A percentile compares a stretch with the other conserved stretches of the same genome.
These are phyloP conservation scores for Liopterus haemorrhoidalis DNA, from an alignment of 2,888 invertebrate genomes.

Conservation along the genomic window DNA sequence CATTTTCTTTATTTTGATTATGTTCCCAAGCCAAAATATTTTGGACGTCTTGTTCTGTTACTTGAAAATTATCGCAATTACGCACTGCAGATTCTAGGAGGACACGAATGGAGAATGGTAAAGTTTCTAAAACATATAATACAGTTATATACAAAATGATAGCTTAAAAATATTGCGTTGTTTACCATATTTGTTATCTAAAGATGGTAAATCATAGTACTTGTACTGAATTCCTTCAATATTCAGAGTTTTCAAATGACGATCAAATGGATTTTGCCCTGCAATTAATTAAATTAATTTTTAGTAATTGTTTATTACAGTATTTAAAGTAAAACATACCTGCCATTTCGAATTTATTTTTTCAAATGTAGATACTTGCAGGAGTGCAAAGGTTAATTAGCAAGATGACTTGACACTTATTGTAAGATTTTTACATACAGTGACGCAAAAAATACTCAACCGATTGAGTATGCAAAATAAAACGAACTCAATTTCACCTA, in stretches of 20 bases:
- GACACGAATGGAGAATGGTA: conserved; percentile 89
- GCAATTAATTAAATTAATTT: conserved; percentile 32
- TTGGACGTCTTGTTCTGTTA: conserved; percentile 76
- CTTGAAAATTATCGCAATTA: conserved; percentile 94
- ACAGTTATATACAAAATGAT: conserved; percentile 9
- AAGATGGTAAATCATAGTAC: conserved; percentile 70
- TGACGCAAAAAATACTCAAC: no score
- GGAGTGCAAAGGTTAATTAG: conserved; percentile 19
- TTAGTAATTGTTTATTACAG: background rate
- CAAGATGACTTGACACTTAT: conserved; percentile 16
- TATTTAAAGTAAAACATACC: no score
- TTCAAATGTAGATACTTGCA: conserved; percentile 8
- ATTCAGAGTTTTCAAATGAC: conserved; percentile 54
- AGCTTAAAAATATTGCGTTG: conserved; percentile 24
- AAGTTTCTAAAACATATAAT: conserved; percentile 52
- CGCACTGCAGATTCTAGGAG: conserved; percentile 92
- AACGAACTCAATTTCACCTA: no score
- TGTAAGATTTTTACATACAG: no score
- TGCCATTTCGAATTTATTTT: conserved; percentile 17
- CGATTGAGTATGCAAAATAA: no score
- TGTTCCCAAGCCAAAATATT: conserved; percentile 84
- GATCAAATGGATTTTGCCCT: conserved; percentile 59
- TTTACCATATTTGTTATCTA: conserved; percentile 80
- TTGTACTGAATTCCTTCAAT: conserved; percentile 60
- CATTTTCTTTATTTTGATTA: conserved; percentile 60